A percentile compares a stretch with the other conserved stretches of the same genome.
Conservation (phyloP, 1,140 invertebrate genomes). For the Teleopsis dalmanni region DNA sequence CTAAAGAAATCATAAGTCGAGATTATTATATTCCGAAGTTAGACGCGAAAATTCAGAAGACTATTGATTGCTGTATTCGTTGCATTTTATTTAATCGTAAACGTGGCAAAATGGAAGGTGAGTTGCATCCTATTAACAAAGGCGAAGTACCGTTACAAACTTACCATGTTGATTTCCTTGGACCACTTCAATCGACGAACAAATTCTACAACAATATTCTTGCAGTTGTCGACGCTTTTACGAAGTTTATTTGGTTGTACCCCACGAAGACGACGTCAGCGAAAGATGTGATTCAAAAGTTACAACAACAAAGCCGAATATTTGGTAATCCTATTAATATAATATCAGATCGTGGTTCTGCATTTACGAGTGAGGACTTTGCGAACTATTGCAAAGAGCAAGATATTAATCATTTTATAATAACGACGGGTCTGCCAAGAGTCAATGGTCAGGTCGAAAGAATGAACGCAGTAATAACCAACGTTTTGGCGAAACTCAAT, state of each 20-base stretch:
- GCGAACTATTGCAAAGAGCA: constrained; percentile 18
- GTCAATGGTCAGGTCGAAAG: constrained; percentile 33
- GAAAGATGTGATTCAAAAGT: constrained; percentile 19
- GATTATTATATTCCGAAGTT: too few species aligned
- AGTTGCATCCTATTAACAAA: constrained; percentile 30
- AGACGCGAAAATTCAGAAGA: too few species aligned
- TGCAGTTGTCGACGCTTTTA: constrained; percentile 25
- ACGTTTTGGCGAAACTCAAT: constrained; percentile 4
- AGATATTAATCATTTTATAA: constrained; percentile 10
- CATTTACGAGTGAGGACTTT: constrained; percentile 30
- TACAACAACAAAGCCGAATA: constrained; percentile 20
- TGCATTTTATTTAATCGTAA: too few species aligned
- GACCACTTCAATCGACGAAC: constrained; percentile 22
- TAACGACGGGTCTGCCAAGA: constrained; percentile 28
- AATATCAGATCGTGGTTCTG: constrained; percentile 20
- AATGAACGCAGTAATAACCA: not conserved
- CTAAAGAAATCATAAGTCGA: too few species aligned
- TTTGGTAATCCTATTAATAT: constrained; percentile 28
- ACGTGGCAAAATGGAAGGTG: constrained; percentile 41
- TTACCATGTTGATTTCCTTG: constrained; percentile 18
- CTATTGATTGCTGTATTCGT: too few species aligned
- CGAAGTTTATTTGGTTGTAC: constrained; percentile 34
- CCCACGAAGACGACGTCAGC: constrained; percentile 30
- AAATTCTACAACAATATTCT: constrained; percentile 32
- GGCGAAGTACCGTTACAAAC: constrained; percentile 22